phyloP scores from a whole-genome alignment of 2,797 vertebrate genomes.

The Macroramphosus scolopax region DNA sequence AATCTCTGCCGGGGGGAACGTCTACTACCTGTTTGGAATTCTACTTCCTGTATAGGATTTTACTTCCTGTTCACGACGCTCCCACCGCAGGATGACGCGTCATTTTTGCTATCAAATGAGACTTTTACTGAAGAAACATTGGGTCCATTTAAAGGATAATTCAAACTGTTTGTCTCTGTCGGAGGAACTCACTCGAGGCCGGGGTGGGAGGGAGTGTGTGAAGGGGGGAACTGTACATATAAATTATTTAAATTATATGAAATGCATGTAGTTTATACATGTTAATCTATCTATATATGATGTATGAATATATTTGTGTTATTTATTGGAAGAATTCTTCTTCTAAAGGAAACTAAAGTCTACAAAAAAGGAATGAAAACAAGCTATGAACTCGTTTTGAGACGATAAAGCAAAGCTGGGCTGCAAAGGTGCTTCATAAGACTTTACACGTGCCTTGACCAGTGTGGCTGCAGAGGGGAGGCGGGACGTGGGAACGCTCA shows the following conservation, averaged over 20 bases:
- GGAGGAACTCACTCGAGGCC: constrained; percentile 35
- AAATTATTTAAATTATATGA: constrained; percentile 99
- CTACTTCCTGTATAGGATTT: constrained; percentile 46
- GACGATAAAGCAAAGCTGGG: constrained; percentile 63
- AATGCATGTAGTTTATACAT: constrained; percentile 99
- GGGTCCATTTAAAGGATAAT: constrained; percentile 55
- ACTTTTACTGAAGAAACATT: constrained; percentile 37
- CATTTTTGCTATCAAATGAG: constrained; percentile 21
- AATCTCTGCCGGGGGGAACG: constrained; percentile 16
- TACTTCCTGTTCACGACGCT: constrained; percentile 39
- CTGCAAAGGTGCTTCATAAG: constrained; percentile 76
- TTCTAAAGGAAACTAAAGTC: constrained; percentile 55
- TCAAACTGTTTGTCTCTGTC: constrained; percentile 45
- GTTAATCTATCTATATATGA: constrained; percentile 94
- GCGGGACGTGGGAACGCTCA: constrained; percentile 27
- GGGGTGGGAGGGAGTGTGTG: constrained; percentile 28
- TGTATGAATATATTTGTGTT: constrained; percentile 94
- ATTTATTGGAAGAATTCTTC: constrained; percentile 95
- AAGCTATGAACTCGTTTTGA: constrained; percentile 62
- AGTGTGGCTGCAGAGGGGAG: constrained; percentile 68
- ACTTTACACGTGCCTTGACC: constrained; percentile 83
- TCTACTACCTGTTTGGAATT: constrained; percentile 36
- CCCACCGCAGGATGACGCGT: constrained; percentile 18
- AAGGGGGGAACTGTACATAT: constrained; percentile 83
- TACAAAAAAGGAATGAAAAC: constrained; percentile 53